These are phyloP conservation scores for Galaxias olidus DNA, from an alignment of 2,797 vertebrate species.

Conservation along the genomic window DNA sequence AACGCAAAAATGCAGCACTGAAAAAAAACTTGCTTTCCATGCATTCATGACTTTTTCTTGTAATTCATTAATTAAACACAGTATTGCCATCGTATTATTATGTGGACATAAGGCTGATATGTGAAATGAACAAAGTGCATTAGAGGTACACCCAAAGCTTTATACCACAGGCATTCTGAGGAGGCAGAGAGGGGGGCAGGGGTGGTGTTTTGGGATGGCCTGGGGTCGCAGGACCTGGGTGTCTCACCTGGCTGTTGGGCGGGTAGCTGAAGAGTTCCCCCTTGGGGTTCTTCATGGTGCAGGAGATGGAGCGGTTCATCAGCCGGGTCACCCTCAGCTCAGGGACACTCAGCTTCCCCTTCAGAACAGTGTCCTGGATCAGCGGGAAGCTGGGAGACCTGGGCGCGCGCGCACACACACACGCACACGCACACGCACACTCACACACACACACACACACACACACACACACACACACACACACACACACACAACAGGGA, in stretches of 20 bases:
- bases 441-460: background rate
- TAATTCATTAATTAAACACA: too few relatives aligned
- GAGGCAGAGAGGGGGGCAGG: conserved; percentile 17
- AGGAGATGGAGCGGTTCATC: conserved; percentile 96
- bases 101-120: too few relatives aligned
- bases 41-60: too few relatives aligned
- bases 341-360: conserved; percentile 91
- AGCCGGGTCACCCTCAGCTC: conserved; percentile 93
- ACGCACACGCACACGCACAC: conserved; percentile 2
- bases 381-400: conserved; percentile 97
- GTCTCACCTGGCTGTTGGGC: conserved; percentile 89
- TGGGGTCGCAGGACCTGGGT: background rate
- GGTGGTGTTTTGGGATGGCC: background rate
- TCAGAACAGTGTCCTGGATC: conserved; percentile 94
- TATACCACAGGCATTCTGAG: conserved; percentile 7
- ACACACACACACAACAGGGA: background rate
- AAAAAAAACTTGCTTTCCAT: too few relatives aligned
- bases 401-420: conserved; percentile 24
- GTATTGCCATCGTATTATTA: too few relatives aligned
- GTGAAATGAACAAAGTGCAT: too few relatives aligned
- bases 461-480: background rate
- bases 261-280: conserved; percentile 93
- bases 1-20: too few relatives aligned
- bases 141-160: background rate
- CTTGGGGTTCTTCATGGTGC: conserved; percentile 96